Evolutionary conservation across 2,113 vertebrate genomes (phyloP), one percentile per base, ranked within the genome.

Genomic region (Jacana jacana): DNA sequence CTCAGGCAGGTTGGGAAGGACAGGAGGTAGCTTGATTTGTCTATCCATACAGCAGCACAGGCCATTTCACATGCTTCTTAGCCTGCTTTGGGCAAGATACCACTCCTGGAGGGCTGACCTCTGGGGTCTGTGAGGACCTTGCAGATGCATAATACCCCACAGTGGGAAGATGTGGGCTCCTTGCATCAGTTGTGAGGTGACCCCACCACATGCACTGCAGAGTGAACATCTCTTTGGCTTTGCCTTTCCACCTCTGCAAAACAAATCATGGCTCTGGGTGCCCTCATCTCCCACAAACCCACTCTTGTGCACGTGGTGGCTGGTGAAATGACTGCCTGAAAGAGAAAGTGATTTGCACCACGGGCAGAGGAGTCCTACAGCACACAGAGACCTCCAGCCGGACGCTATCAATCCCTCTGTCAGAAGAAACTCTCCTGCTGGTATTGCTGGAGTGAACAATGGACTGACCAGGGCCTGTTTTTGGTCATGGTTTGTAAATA

Each of bases 21-120:
- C 0, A 1, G 30, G 24, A 35, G 13, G 7, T 19, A 54, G 25
- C 1, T 1, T 15, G 25, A 17, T 17, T 35, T 49, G n/a, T 55
- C 22, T 27, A 8, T 42, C 63, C 27, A 9, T 9, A 25, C 51
- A 46, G 18, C 65, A 66, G 33, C 0, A 0, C 30, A 42, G 58
- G 48, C 23, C n/a, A 37, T 16, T 25, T 25, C 24, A 7, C 4
- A 15, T 13, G 57, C 40, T 77, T 35, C 69, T 69, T 42, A 28
- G 25, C 12, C 69, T 57, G 40, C 4, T 30, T 27, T 31, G 61
- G 33, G 9, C 14, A 25, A 17, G 10, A 44, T 31, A 8, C 10
- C 18, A 0, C 31, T 46, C 49, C 35, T 31, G 28, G 12, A 40
- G n/a, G 49, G 25, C 49, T 33, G 40, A n/a, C 19, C 28, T 20